These are phyloP conservation scores for zebrafish (Danio rerio) DNA, from an alignment of 2,113 vertebrate genomes.

Conservation along the genomic window DNA sequence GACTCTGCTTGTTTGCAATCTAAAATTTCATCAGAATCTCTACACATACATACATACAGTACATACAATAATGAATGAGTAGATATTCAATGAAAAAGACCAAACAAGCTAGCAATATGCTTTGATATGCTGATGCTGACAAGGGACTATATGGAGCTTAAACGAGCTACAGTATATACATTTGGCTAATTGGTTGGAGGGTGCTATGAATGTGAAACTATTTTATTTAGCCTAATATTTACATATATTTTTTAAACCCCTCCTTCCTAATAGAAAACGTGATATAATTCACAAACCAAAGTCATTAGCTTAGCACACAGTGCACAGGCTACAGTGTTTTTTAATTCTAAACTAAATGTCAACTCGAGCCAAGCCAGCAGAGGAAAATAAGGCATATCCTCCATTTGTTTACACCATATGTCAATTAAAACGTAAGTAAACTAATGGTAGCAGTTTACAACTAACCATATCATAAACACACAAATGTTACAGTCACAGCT, in stretches of 20 bases:
- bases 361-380: background rate
- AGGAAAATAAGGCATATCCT: background rate
- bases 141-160: background rate
- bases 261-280: background rate
- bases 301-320: background rate
- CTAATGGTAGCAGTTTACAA: slow-evolving; percentile 14
- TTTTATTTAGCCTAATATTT: background rate
- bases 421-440: slow-evolving; percentile 3
- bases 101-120: no score
- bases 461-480: background rate
- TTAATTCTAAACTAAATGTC: background rate
- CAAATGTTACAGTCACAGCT: background rate
- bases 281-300: background rate
- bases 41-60: no score
- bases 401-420: slow-evolving; percentile 1
- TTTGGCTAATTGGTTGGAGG: background rate
- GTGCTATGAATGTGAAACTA: background rate
- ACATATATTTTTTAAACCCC: background rate
- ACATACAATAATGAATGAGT: no score
- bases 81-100: no score
- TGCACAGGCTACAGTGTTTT: background rate
- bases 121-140: no score
- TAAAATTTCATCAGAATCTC: no score
- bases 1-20: no score
- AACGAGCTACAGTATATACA: background rate